A percentile compares a stretch with the other conserved stretches of the same genome.
These are phyloP conservation scores for Mesochorus sp. DNA, from an alignment of 2,888 invertebrate species.

Conservation along the genomic window DNA sequence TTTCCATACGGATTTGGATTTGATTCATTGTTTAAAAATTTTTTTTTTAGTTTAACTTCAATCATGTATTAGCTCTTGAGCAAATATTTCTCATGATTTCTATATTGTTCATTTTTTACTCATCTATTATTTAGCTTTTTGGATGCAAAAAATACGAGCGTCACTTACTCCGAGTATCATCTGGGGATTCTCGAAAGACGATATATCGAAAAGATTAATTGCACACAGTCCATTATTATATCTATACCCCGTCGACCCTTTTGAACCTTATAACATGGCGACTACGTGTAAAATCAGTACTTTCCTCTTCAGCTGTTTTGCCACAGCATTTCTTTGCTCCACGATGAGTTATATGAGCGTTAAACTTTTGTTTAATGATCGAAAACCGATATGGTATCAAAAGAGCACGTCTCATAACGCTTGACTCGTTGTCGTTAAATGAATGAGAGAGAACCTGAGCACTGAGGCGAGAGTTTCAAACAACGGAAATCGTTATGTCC, in stretches of 20 bases:
- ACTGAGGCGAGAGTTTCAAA: not conserved
- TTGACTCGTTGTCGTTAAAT: conserved; percentile 26
- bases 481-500: conserved; percentile 25
- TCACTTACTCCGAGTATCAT: too few relatives aligned
- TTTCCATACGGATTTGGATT: too few relatives aligned
- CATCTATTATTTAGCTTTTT: too few relatives aligned
- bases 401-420: conserved; percentile 1
- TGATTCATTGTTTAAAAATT: too few relatives aligned
- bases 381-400: conserved; percentile 31
- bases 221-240: conserved; percentile 1
- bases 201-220: conserved; percentile 7
- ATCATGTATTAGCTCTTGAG: too few relatives aligned
- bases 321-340: not conserved
- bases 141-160: too few relatives aligned
- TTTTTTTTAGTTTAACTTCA: too few relatives aligned
- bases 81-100: too few relatives aligned
- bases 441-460: conserved; percentile 18
- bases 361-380: conserved; percentile 30
- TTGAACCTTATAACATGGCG: not conserved
- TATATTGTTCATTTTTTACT: too few relatives aligned
- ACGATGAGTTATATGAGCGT: not conserved
- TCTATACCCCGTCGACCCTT: too few relatives aligned
- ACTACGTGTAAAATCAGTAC: not conserved
- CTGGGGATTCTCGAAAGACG: too few relatives aligned
- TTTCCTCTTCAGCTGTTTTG: not conserved